These are phyloP conservation scores for Aplysina aerophoba DNA, from an alignment of 37 sponge, comb jelly and placozoan species.

Conservation along the genomic window DNA sequence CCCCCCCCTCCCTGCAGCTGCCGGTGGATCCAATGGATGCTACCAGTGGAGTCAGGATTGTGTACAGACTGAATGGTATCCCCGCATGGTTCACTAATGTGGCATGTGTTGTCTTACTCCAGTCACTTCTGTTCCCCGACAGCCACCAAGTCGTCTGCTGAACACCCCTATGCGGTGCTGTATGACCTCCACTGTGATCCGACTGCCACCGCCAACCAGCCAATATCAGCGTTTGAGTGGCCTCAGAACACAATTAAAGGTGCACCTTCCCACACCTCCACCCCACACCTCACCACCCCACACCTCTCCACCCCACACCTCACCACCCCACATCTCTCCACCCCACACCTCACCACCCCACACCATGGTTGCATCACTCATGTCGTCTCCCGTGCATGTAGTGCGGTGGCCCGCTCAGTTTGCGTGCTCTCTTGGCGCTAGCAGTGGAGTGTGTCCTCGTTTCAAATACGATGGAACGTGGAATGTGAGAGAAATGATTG, in stretches of 20 bases:
- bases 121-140: background rate
- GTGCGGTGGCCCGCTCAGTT: constrained; percentile 48
- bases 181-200: constrained; percentile 68
- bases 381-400: constrained; percentile 21
- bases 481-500: constrained; percentile 42
- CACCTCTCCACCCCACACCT: too few relatives aligned
- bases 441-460: constrained; percentile 29
- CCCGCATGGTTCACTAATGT: too few relatives aligned
- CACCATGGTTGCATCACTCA: background rate
- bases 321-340: too few relatives aligned
- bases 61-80: constrained; percentile 67
- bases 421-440: constrained; percentile 33
- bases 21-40: constrained; percentile 69
- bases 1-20: constrained; percentile 29
- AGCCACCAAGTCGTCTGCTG: background rate
- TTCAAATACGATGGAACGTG: constrained; percentile 51
- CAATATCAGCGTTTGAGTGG: constrained; percentile 37
- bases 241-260: constrained; percentile 59
- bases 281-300: too few relatives aligned
- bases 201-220: constrained; percentile 11
- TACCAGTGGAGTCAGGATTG: constrained; percentile 60
- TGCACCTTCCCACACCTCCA: background rate
- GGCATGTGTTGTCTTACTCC: too few relatives aligned
- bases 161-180: constrained; percentile 51
- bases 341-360: too few relatives aligned